phyloP scores from a whole-genome alignment of 2,797 vertebrate species.

The Karalla daura region DNA sequence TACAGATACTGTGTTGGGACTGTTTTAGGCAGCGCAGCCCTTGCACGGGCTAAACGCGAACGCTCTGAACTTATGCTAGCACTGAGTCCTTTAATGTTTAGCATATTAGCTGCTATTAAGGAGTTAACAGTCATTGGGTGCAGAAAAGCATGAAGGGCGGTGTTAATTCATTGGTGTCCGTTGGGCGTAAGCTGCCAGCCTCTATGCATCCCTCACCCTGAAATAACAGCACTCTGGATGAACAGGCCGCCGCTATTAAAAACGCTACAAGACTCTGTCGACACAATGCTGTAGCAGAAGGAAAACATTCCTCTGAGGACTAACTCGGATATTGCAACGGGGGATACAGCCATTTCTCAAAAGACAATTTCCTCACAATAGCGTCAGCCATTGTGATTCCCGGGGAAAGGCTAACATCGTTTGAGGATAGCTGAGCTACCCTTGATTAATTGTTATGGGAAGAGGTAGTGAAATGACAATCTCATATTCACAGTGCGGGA shows the following conservation, averaged over 20 bases:
- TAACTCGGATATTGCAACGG: conserved; percentile 61
- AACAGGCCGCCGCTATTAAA: conserved; percentile 38
- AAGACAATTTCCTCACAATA: conserved; percentile 73
- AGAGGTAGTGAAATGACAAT: conserved; percentile 74
- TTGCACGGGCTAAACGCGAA: not conserved
- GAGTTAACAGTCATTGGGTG: not conserved
- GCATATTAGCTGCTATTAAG: not conserved
- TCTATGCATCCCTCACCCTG: conserved; percentile 49
- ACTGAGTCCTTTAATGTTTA: not conserved
- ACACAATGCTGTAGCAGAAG: conserved; percentile 37
- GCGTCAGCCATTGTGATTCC: conserved; percentile 61
- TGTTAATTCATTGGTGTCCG: conserved; percentile 46
- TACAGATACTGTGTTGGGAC: not conserved
- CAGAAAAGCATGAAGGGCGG: conserved; percentile 30
- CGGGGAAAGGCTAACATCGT: conserved; percentile 69
- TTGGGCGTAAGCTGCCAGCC: conserved; percentile 49
- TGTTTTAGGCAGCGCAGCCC: not conserved
- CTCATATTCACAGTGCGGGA: conserved; percentile 71
- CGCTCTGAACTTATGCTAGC: not conserved
- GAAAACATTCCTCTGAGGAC: conserved; percentile 57
- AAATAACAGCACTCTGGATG: conserved; percentile 50
- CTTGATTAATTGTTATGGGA: conserved; percentile 82
- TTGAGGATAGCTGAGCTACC: conserved; percentile 64
- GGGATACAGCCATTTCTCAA: conserved; percentile 66
- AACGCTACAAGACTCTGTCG: conserved; percentile 25